Evolutionary conservation across 1,140 invertebrate genomes (phyloP).

Genomic region (Bombus huntii): DNA sequence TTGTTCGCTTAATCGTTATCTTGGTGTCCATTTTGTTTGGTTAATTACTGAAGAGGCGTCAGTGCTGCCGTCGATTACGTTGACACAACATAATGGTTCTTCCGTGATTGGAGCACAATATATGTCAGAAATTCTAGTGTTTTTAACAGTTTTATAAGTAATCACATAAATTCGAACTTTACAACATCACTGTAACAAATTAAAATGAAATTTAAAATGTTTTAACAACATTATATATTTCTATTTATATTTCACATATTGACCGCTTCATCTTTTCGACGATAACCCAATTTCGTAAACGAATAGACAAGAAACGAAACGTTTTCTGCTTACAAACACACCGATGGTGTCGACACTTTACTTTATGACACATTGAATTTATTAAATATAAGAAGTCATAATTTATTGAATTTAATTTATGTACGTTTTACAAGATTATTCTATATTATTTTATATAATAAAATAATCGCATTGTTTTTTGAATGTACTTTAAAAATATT

Average conservation of each 20-base stretch:
- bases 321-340: constrained; percentile 26
- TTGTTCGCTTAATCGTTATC: constrained; percentile 80
- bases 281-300: constrained; percentile 51
- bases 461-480: not conserved
- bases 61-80: constrained; percentile 81
- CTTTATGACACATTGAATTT: not conserved
- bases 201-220: constrained; percentile 7
- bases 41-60: constrained; percentile 81
- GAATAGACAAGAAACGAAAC: constrained; percentile 49
- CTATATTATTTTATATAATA: not conserved
- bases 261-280: constrained; percentile 41
- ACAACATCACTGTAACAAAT: not conserved
- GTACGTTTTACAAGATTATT: not conserved
- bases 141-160: not conserved
- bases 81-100: constrained; percentile 79
- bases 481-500: not conserved
- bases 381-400: not conserved
- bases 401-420: not conserved
- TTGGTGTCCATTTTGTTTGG: constrained; percentile 83
- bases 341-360: constrained; percentile 48
- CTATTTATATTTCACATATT: constrained; percentile 54
- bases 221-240: constrained; percentile 11
- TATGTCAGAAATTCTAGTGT: constrained; percentile 33
- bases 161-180: not conserved
- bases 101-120: constrained; percentile 50